Evolutionary conservation across 2,888 invertebrate genomes (phyloP).

Genomic region (Spisula subtruncata): DNA sequence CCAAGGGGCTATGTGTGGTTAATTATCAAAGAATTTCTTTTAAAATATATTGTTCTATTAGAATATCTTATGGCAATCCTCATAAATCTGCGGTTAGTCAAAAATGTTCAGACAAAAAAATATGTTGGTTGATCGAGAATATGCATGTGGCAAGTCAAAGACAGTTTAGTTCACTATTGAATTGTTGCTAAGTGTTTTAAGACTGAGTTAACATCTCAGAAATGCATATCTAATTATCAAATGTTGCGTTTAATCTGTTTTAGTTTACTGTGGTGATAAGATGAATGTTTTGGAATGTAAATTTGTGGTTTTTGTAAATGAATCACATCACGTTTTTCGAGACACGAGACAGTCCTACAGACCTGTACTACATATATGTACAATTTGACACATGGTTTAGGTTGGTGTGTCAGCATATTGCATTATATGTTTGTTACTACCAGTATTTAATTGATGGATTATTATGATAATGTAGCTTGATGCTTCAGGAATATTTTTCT

Average conservation of each 20-base stretch:
- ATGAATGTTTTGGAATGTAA: background rate
- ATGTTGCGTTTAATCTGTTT: background rate
- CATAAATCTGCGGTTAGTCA: no score
- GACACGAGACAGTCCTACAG: background rate
- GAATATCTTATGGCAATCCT: no score
- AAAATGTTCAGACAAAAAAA: no score
- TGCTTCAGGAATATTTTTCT: background rate
- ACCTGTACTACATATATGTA: no score
- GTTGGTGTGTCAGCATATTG: background rate
- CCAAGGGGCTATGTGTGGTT: no score
- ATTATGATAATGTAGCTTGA: background rate
- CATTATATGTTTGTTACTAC: background rate
- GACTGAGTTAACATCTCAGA: background rate
- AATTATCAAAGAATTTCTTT: no score
- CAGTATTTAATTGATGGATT: background rate
- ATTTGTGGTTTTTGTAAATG: background rate
- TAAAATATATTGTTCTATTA: no score
- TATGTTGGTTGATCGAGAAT: no score
- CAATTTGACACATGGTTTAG: background rate
- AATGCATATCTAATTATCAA: slow-evolving; percentile 10
- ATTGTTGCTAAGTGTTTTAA: no score
- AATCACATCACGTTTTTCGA: background rate
- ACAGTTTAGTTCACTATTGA: no score
- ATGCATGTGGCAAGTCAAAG: no score
- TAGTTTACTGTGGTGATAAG: background rate